Evolutionary conservation across 1,140 invertebrate genomes (phyloP), one percentile per base, ranked within the genome.

Genomic region (Drosophila pallidifrons): DNA sequence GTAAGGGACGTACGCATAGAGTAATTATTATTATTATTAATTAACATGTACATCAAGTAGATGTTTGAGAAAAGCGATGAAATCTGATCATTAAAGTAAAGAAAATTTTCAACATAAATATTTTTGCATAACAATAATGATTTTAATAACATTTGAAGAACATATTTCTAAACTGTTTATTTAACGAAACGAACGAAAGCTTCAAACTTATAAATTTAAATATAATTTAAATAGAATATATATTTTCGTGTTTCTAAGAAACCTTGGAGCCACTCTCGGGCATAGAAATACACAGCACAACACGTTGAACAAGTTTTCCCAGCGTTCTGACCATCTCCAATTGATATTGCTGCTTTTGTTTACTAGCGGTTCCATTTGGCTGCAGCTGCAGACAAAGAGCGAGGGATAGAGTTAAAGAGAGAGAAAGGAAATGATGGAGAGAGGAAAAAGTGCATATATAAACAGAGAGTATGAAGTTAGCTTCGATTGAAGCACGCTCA

Each of bases 281-380:
- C 35, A 38, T 45, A 54, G 32, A 47, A 38, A 10, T 38, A 11
- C 3, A 64, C 49, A 79, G 63, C 71, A 76, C 71, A 76, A 74
- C 74, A 57, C 30, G 76, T 77, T 41, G 30, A 79, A 79, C 77
- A 47, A 76, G 77, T 79, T 79, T 76, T 64, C 59, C 55, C 66
- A 65, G 45, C 15, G 60, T 78, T 75, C 60, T 78, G 72, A 70
- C 72, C 76, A 75, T 60, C 66, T 61, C 43, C 60, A 64, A 49
- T 65, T 65, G 61, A 60, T 59, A 49, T 59, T 52, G 41, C n/a
- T 57, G 69, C 38, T 15, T 45, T 75, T 78, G 80, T 82, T 75
- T 78, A 64, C 76, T 75, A 78, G 60, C 67, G 71, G 81, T 82
- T 82, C 81, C 81, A 79, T 69, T 55, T 75, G 75, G 60, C 51